Evolutionary conservation across 2,888 invertebrate genomes (phyloP), one percentile per base, ranked within the genome.

Genomic region (Erebia aethiops): DNA sequence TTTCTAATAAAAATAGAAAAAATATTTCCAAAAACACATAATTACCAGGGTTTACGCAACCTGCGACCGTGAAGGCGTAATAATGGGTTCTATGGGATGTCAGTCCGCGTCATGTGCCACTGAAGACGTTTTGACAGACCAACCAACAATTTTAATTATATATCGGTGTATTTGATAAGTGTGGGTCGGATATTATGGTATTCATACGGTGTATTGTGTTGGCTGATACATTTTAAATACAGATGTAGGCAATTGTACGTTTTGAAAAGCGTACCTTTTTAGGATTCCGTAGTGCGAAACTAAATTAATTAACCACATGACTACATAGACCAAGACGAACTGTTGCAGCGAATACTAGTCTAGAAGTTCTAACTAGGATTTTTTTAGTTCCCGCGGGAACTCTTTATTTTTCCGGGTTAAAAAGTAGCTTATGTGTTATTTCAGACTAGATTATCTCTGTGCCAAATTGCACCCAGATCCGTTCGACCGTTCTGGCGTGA

Each of bases 101-200:
- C 88, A 84, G 85, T 83, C 77, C 76, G 57, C 82, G 80, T 84
- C 87, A 80, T 78, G 81, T 84, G 90, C 91, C 90, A 90, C 90
- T 82, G 86, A 82, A 81, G 89, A 91, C 90, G 85, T 89, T 89
- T 89, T 91, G 92, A 92, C 87, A 82, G 91, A 88, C 88, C 83
- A 81, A 89, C 83, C 77, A 81, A 83, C 62, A 85, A 83, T 84
- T 86, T 87, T 92, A 91, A 91, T 91, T 89, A 87, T 81, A 89
- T 85, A 86, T 85, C 72, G 75, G 74, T 76, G 67, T 66, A 14
- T 74, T 76, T 71, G 71, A 77, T 76, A 75, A 72, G 74, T 71
- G 74, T 73, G 63, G 68, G 67, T 54, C 61, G 54, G 56, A 43
- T 61, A 41, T 66, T 69, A 69, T 62, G 18, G 54, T 69, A 63